phyloP scores from a whole-genome alignment of 2,888 invertebrate genomes.

The Merodon equestris region DNA sequence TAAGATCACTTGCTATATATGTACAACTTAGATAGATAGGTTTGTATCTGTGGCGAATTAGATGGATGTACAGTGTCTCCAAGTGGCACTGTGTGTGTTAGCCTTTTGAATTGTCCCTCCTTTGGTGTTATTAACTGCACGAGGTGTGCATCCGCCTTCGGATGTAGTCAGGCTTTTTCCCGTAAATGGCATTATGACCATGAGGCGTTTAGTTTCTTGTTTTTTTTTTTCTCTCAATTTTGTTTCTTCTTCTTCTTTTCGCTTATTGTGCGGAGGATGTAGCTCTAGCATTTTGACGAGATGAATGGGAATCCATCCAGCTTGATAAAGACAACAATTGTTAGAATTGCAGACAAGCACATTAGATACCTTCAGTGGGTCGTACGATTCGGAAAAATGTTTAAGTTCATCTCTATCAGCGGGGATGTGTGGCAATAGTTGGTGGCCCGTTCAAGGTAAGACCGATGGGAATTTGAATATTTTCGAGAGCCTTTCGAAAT shows the following conservation, averaged over 20 bases:
- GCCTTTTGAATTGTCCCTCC: slow-evolving; percentile 46
- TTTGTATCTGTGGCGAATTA: slow-evolving; percentile 17
- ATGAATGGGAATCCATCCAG: slow-evolving; percentile 39
- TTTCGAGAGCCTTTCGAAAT: too few relatives aligned
- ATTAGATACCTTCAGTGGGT: too few relatives aligned
- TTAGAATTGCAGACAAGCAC: background rate
- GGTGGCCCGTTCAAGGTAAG: too few relatives aligned
- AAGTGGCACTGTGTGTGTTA: slow-evolving; percentile 14
- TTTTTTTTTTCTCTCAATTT: too few relatives aligned
- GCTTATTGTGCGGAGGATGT: slow-evolving; percentile 60
- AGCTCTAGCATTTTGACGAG: slow-evolving; percentile 15
- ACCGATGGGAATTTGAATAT: too few relatives aligned
- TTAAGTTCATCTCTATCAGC: background rate
- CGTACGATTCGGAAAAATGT: slow-evolving; percentile 12
- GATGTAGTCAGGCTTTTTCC: slow-evolving; percentile 72
- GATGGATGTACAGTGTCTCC: too few relatives aligned
- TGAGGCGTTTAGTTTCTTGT: too few relatives aligned
- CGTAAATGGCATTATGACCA: slow-evolving; percentile 76
- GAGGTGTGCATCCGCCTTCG: slow-evolving; percentile 68
- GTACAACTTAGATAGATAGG: slow-evolving; percentile 16
- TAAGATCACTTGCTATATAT: slow-evolving; percentile 13
- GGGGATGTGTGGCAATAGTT: too few relatives aligned
- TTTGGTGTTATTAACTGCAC: slow-evolving; percentile 61
- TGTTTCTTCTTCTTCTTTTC: slow-evolving; percentile 39
- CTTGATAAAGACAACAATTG: too few relatives aligned